Base-by-base conservation (phyloP, 2,113 vertebrate genomes). In the Pluvialis apricaria region DNA sequence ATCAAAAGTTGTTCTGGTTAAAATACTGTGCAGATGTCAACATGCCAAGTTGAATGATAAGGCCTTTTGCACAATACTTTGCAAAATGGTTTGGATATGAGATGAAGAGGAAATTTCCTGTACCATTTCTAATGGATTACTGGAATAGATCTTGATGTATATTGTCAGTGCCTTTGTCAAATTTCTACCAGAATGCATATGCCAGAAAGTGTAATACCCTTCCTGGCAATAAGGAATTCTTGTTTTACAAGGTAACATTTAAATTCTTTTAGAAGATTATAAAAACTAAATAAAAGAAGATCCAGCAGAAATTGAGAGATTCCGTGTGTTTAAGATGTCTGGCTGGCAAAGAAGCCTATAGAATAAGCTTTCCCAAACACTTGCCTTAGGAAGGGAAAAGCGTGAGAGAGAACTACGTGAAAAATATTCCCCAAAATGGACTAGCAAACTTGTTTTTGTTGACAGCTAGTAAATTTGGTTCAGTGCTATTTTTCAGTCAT, bases 1-100 rank as follows among this genome's bases (percentile, higher is more conserved):
- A 94, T 96, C 94, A 92, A 71, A 94, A 91, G 85, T 94, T 86
- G 34, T 75, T 90, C 95, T 92, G 82, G 90, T 95, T 90, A 82
- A 94, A 94, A 87, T 91, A 79, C 77, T 83, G 61, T 31, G 16
- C 44, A 16, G 66, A 69, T 81, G 70, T 96, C 77, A 91, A 57
- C 76, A 44, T 54, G 82, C 51, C 40, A 73, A 62, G 58, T 19
- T 64, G 88, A 83, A 78, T 34, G n/a, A 73, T 55, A 58, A 73
- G 11, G 57, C 17, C 3, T 88, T 93, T 83, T 81, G 51, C 64
- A 69, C 57, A 90, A 90, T 52, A 54, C 66, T 65, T 79, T 65
- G 36, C 54, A 87, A 90, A 94, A 76, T 61, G 26, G 11, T 85
- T 94, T 72, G 66, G 38, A 66, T 82, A 32, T 38, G 71, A 90